Evolutionary conservation across 2,797 vertebrate species (phyloP).

Genomic region (Geotrypetes seraphini): DNA sequence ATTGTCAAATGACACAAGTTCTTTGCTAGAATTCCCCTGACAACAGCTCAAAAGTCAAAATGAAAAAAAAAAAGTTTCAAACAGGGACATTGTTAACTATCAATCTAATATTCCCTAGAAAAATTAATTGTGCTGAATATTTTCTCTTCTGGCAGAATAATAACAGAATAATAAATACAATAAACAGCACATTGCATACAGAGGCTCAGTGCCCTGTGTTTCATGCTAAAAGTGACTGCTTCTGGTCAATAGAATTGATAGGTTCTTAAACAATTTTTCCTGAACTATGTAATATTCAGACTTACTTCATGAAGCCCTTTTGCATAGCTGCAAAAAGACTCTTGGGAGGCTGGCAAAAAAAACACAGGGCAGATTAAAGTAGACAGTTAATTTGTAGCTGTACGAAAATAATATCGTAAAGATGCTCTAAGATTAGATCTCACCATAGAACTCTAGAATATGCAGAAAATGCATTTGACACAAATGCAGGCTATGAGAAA

Average conservation of each 20-base stretch:
- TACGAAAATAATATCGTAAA: slow-evolving; percentile 47
- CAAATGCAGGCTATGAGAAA: slow-evolving; percentile 14
- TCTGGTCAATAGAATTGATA: too few species aligned
- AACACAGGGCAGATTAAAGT: slow-evolving; percentile 32
- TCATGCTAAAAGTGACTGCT: slow-evolving; percentile 7
- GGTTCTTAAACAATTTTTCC: too few species aligned
- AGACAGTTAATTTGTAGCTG: slow-evolving; percentile 47
- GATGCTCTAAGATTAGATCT: slow-evolving; percentile 35
- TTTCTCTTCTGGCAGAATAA: too few species aligned
- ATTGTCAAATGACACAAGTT: too few species aligned
- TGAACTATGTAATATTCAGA: slow-evolving; percentile 1
- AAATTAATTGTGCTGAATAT: too few species aligned
- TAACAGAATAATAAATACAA: too few species aligned
- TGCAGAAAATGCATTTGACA: background rate
- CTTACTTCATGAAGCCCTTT: slow-evolving; percentile 29
- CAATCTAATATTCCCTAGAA: too few species aligned
- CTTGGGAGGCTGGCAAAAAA: slow-evolving; percentile 35
- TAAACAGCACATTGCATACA: too few species aligned
- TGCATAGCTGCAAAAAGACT: slow-evolving; percentile 30
- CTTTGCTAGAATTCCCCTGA: too few species aligned
- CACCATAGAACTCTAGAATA: slow-evolving; percentile 21
- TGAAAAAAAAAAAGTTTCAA: too few species aligned
- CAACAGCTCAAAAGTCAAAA: too few species aligned
- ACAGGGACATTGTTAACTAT: too few species aligned
- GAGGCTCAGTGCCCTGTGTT: slow-evolving; percentile 8